Evolutionary conservation across 2,888 invertebrate species (phyloP), one percentile per base, ranked within the genome.

Genomic region (Xestia ashworthii): DNA sequence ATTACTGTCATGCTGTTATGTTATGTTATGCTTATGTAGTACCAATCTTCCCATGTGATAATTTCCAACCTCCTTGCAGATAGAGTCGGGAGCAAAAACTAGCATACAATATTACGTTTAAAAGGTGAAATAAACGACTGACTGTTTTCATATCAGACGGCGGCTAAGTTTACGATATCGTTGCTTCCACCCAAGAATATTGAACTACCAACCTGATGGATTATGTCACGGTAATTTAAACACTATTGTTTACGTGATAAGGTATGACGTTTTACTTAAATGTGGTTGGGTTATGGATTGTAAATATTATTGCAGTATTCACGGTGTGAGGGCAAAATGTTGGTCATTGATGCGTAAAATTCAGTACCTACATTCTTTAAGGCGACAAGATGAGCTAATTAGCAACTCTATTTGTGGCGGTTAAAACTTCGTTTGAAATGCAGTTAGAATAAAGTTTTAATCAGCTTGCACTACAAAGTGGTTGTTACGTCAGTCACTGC

Each of bases 141-240:
- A 75, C 81, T 92, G 90, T 92, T 92, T 89, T 91, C 86, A 91
- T 91, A 92, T 90, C 88, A 88, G 60, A 76, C 83, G 70, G 58
- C 60, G 44, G 79, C 71, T 22, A 74, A 81, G 82, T 84, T 83
- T 86, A 83, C 78, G 80, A 79, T 84, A 87, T 87, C 86, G 74
- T 50, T 76, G 62, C 72, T 60, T 58, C 58, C 19, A 71, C 53
- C 46, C 64, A 67, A 70, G 76, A 76, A 68, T 71, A 66, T 78
- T 67, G 44, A 73, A 25, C 55, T 64, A 50, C 74, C 19, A 19
- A 71, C 55, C 22, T 72, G 12, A n/a, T 48, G 32, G 3, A 38
- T 72, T 65, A 60, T 71, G 69, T 19, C 38, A 74, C 9, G 44
- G 68, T 22, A 82, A 82, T 69, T 79, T 79, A 44, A 76, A 72